Evolutionary conservation across 2,888 invertebrate species (phyloP).

Genomic region (Cyaniris semiargus): DNA sequence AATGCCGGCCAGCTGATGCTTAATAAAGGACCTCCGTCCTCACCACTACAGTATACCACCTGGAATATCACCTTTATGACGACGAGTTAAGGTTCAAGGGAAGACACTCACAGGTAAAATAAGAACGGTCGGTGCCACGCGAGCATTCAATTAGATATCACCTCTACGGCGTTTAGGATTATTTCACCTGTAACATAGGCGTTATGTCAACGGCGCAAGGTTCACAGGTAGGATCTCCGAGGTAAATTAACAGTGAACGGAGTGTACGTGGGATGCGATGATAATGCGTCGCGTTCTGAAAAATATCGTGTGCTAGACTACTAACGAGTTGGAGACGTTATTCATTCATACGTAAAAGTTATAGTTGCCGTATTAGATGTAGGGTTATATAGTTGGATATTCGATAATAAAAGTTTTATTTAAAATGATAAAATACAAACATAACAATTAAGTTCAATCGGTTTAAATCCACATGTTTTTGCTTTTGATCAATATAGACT

Average conservation of each 20-base stretch:
- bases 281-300: neutral
- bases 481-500: no score
- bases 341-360: neutral
- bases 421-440: no score
- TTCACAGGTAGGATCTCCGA: neutral
- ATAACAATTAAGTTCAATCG: no score
- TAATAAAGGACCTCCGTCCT: slow-evolving; percentile 41
- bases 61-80: neutral
- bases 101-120: neutral
- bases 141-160: neutral
- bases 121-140: neutral
- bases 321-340: neutral
- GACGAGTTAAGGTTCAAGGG: neutral
- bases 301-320: neutral
- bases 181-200: neutral
- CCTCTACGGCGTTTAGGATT: neutral
- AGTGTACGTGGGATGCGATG: neutral
- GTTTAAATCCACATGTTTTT: no score
- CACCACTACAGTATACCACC: slow-evolving; percentile 37
- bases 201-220: neutral
- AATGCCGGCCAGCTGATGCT: slow-evolving; percentile 45
- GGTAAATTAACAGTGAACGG: neutral
- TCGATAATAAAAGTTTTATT: no score
- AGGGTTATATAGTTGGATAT: no score
- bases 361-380: no score